Conservation (phyloP, 2,797 vertebrate genomes). For the Ispidina picta region DNA sequence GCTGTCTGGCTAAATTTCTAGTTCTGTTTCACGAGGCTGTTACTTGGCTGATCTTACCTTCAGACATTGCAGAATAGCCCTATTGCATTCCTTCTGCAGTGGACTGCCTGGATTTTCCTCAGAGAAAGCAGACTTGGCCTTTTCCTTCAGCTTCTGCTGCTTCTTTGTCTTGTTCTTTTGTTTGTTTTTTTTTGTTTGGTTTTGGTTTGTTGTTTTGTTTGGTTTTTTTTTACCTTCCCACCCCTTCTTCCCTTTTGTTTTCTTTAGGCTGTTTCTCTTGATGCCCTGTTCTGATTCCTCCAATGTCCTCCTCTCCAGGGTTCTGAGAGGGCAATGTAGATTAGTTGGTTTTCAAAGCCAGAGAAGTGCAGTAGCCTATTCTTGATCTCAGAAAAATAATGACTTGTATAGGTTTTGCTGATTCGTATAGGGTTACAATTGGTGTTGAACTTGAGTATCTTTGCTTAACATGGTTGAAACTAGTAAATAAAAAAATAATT, state of each 20-base stretch:
- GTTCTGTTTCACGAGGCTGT: conserved; percentile 9
- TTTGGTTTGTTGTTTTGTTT: background rate
- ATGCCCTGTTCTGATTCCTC: background rate
- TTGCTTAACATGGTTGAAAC: background rate
- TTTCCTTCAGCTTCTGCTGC: background rate
- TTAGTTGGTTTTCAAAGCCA: background rate
- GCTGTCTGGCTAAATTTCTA: conserved; percentile 20
- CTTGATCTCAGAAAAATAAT: background rate
- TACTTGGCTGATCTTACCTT: conserved; percentile 6
- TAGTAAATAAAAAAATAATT: background rate
- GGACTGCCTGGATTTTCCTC: background rate
- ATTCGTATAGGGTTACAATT: background rate
- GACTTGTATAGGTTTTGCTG: background rate
- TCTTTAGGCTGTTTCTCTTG: background rate
- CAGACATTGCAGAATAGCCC: background rate
- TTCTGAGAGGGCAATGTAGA: background rate
- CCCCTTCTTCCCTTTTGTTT: background rate
- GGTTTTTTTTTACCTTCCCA: fast-evolving
- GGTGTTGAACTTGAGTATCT: background rate
- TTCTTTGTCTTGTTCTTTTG: background rate
- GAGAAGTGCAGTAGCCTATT: background rate
- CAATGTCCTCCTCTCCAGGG: background rate
- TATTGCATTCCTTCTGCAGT: background rate
- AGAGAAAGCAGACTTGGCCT: background rate
- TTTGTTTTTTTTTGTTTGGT: too few relatives aligned